These are phyloP conservation scores for Nomada lathburiana DNA, from an alignment of 2,888 invertebrate genomes.

Conservation along the genomic window DNA sequence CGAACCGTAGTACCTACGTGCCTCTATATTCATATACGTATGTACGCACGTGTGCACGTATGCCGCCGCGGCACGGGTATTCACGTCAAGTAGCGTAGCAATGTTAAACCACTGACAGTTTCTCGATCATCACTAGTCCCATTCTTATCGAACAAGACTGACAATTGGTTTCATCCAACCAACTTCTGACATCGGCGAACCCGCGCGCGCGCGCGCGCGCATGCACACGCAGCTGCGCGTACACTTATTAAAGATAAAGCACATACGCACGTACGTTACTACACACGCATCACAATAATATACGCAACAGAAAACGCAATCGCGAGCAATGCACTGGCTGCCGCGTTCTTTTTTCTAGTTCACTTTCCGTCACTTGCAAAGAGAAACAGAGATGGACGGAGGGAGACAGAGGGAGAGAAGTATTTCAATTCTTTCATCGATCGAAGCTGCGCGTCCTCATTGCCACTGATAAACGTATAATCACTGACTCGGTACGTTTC, in stretches of 20 bases:
- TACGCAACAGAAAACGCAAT: conserved; percentile 10
- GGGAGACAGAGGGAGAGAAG: conserved; percentile 5
- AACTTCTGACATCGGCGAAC: conserved; percentile 47
- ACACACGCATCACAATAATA: conserved; percentile 8
- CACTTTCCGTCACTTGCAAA: conserved; percentile 36
- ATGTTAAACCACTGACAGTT: conserved; percentile 20
- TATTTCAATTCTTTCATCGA: conserved; percentile 49
- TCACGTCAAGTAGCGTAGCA: background rate
- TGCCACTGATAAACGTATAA: conserved; percentile 22
- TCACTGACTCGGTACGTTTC: conserved; percentile 19
- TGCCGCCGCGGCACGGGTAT: background rate
- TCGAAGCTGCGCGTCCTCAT: conserved; percentile 53
- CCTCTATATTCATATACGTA: background rate
- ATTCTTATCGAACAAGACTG: conserved; percentile 42
- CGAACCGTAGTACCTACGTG: conserved; percentile 23
- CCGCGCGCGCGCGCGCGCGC: conserved; percentile 47
- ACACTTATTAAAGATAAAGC: conserved; percentile 9
- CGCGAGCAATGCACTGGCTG: conserved; percentile 19
- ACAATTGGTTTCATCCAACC: conserved; percentile 33
- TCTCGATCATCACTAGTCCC: conserved; percentile 36
- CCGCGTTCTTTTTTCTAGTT: conserved; percentile 28
- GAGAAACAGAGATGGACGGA: too few species aligned
- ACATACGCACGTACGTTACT: background rate
- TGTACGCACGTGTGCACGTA: conserved; percentile 1
- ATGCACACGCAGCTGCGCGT: background rate